Evolutionary conservation across 1,140 invertebrate genomes (phyloP), one percentile per base, ranked within the genome.

Genomic region (Meloidogyne hapla): DNA sequence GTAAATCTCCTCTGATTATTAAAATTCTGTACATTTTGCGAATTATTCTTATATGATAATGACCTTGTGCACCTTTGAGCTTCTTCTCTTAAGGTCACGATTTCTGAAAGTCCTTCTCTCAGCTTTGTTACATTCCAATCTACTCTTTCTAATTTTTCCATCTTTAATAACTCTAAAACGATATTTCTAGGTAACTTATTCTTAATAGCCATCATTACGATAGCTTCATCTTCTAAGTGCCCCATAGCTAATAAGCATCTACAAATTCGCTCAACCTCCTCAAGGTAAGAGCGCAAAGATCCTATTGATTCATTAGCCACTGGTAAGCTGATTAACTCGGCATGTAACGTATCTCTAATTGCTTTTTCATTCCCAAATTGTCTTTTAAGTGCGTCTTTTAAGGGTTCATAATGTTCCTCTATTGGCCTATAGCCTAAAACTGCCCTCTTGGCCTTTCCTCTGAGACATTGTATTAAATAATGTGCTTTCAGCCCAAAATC

Each of bases 211-310:
- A 66, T 66, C 26, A 26, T 33, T 38, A 66, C 40, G 4, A 33
- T 33, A 33, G 28, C 2, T 33, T 33, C 28, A 33, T 33, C 28
- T 33, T 33, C 28, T 33, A 33, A 33, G 2, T 33, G 28, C 28
- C 28, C 28, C 28, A 33, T 33, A 15, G 65, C 65, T 18, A 18
- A n/a, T 9, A 66, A 21, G 15, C 18, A 38, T 26, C 13, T 26
- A 66, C 65, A 66, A n/a, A 66, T 66, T 21, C 65, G 65, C 21
- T 66, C 65, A 26, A 66, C 18, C 13, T 21, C 40, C 9, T 66
- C 65, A 38, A 18, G 65, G 6, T 33, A 66, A 15, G 21, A 15
- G 8, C 40, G 65, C 4, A 66, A 38, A 38, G 65, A 66, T 15
- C 40, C 65, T 38, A 38, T 15, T 2, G 15, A n/a, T 33, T 66